Base-by-base conservation (phyloP, 2,797 vertebrate genomes). In the Heliangelus exortis region DNA sequence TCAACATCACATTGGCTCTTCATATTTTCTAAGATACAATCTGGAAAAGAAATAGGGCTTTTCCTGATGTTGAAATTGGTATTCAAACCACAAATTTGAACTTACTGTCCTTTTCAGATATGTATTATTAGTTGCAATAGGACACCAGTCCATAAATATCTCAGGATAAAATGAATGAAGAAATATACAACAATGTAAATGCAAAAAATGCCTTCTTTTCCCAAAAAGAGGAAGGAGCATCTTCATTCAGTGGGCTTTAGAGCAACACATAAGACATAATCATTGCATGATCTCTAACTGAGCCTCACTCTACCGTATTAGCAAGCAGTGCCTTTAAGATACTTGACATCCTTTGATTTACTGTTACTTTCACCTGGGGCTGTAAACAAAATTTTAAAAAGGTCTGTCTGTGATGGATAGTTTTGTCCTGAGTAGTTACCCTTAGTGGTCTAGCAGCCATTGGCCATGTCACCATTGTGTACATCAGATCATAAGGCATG, bases 401-500 rank as follows among this genome's bases (percentile, higher is more conserved):
- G 12, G 15, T 29, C 29, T 22, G 18, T 34, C n/a, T 31, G 5
- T 93, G 93, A 96, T 94, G 69, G 61, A 96, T 96, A 79, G 54
- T 28, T 93, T 59, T 94, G 65, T 87, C 80, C 43, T 54, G 59
- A 63, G 54, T n/a, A 76, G 85, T 97, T 96, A 84, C 92, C 88
- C 73, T 95, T 63, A 51, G 25, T 85, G 76, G 69, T 93, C 75
- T 66, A 83, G 65, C 50, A 84, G 69, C 57, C 62, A 80, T 75
- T 1, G 2, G 62, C 77, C 50, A n/a, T 79, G 95, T 93, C 65
- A 25, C 68, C 51, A 95, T 82, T 93, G 68, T 89, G 29, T 95
- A 78, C 12, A 2, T 79, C 7, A 14, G 69, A 81, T 92, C 74
- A 94, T 3, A 3, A 93, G 78, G 95, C 95, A 94, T 97, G 93